phyloP scores from a whole-genome alignment of 2,888 invertebrate genomes.

The Creontiades dilutus region DNA sequence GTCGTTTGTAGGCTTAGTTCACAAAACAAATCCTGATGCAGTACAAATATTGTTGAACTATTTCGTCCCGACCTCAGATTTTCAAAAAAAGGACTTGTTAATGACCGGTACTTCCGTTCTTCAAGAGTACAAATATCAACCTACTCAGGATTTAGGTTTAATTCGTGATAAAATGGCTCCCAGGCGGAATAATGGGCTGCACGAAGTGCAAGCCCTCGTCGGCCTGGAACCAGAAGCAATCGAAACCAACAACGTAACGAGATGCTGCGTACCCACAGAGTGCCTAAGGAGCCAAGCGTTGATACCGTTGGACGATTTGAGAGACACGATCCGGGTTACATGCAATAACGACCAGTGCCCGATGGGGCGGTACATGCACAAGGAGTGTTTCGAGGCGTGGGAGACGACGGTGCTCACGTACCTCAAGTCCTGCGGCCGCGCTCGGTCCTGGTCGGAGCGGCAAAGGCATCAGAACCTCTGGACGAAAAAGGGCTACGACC shows the following conservation, averaged over 20 bases:
- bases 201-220: slow-evolving; percentile 76
- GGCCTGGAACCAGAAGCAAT: slow-evolving; percentile 76
- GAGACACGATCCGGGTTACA: slow-evolving; percentile 91
- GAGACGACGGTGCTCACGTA: slow-evolving; percentile 93
- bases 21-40: slow-evolving; percentile 74
- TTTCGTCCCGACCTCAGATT: slow-evolving; percentile 45
- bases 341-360: slow-evolving; percentile 97
- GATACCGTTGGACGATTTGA: slow-evolving; percentile 84
- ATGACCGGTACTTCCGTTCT: slow-evolving; percentile 74
- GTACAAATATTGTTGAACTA: slow-evolving; percentile 74
- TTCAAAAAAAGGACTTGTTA: slow-evolving; percentile 59
- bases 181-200: slow-evolving; percentile 76
- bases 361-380: slow-evolving; percentile 95
- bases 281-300: slow-evolving; percentile 83
- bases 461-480: slow-evolving; percentile 96
- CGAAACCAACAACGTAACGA: slow-evolving; percentile 80
- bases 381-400: slow-evolving; percentile 96
- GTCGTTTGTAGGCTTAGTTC: slow-evolving; percentile 67
- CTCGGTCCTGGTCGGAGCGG: slow-evolving; percentile 96
- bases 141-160: slow-evolving; percentile 73
- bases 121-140: slow-evolving; percentile 75
- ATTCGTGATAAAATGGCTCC: slow-evolving; percentile 75
- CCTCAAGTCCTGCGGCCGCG: slow-evolving; percentile 93
- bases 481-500: slow-evolving; percentile 98
- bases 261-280: slow-evolving; percentile 92